A percentile compares a stretch with the other conserved stretches of the same genome.
Conservation (phyloP, 2,888 invertebrate genomes). For the Argyresthia albistria region DNA sequence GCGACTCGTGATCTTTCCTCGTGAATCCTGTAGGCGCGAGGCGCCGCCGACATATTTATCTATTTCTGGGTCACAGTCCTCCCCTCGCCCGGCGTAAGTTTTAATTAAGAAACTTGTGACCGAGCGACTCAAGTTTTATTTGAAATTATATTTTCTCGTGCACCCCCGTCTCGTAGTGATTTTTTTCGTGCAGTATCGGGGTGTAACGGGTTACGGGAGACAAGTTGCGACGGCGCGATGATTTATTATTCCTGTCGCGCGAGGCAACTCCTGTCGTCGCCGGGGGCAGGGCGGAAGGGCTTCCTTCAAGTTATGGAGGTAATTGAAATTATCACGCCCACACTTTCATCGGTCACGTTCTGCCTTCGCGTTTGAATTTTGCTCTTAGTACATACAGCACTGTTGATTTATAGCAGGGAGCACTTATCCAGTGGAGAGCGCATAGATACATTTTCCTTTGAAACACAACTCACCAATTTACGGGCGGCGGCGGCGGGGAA, state of each 20-base stretch:
- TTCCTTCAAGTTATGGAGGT: conserved; percentile 16
- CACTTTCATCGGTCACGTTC: not conserved
- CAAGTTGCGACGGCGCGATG: conserved; percentile 53
- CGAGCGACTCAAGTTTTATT: conserved; percentile 66
- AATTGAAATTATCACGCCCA: conserved; percentile 32
- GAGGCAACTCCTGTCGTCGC: conserved; percentile 12
- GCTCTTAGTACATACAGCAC: not conserved
- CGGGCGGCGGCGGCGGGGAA: too few relatives aligned
- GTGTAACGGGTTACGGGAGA: conserved; percentile 50
- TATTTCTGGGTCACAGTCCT: conserved; percentile 68
- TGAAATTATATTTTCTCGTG: conserved; percentile 67
- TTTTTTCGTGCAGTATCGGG: conserved; percentile 33
- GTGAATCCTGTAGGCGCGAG: conserved; percentile 21
- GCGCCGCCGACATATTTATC: conserved; percentile 59
- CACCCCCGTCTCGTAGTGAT: conserved; percentile 47
- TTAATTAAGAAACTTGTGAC: conserved; percentile 74
- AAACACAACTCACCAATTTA: too few relatives aligned
- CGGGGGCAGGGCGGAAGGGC: not conserved
- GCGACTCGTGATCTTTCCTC: conserved; percentile 43
- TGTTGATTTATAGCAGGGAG: not conserved
- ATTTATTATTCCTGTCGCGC: conserved; percentile 50
- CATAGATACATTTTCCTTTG: too few relatives aligned
- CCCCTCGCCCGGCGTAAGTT: conserved; percentile 66
- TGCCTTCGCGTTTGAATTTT: not conserved
- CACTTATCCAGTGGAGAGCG: too few relatives aligned